Evolutionary conservation across 2,888 invertebrate genomes (phyloP), one percentile per base, ranked within the genome.

Genomic region (Eupithecia dodoneata): DNA sequence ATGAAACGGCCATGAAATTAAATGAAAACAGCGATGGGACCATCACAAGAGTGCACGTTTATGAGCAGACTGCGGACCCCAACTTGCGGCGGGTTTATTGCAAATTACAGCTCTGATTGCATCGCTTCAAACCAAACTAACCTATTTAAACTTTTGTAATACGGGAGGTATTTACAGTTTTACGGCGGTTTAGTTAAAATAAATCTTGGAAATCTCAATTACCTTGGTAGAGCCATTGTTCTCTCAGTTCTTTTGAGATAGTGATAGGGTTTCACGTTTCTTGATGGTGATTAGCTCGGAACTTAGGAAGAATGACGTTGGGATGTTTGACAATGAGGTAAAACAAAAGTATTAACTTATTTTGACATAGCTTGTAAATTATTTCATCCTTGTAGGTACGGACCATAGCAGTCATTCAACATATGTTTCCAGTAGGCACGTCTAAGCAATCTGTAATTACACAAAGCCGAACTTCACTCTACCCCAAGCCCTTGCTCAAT

Each of bases 41-140:
- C 47, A 42, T 42, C 41, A 42, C 66, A 66, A 42, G 66, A 30
- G 75, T 55, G 66, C 65, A 74, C 63, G 15, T 63, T 72, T 49
- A 69, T 52, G 41, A 73, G 63, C 63, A 63, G 63, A 63, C 73
- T 76, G 75, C 76, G 78, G 71, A 74, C 79, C 76, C 80, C 82
- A 78, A 80, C 83, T 81, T 79, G 79, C 80, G 78, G 83, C 79
- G 81, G 80, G 80, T 85, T 87, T 86, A 88, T 89, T 87, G 86
- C 84, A 84, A 89, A 92, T 92, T 91, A 88, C 86, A 88, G 84
- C 90, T 92, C 90, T 91, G 90, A 91, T 93, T 92, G 90, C 88
- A 90, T 92, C 87, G 85, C 86, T 83, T 83, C 47, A 71, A 79
- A 83, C 81, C 81, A 80, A 83, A 77, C 76, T 82, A 78, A 78